A percentile compares a stretch with the other conserved stretches of the same genome.
These are phyloP conservation scores for Smittia sp. DNA, from an alignment of 2,888 invertebrate species.

Conservation along the genomic window DNA sequence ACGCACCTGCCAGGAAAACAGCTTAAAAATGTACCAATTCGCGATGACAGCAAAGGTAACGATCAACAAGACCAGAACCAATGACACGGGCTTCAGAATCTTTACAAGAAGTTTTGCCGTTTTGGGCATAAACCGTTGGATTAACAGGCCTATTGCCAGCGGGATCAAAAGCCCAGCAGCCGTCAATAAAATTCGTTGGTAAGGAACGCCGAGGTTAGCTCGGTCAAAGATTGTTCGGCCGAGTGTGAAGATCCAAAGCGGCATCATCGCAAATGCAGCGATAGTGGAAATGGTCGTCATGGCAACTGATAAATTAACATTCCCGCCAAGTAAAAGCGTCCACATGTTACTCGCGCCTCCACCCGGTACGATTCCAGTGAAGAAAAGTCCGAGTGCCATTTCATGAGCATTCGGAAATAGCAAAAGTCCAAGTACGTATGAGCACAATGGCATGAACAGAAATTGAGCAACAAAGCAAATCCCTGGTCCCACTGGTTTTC, in stretches of 20 bases:
- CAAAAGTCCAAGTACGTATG: conserved; percentile 67
- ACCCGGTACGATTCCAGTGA: conserved; percentile 84
- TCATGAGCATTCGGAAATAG: conserved; percentile 67
- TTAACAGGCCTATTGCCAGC: conserved; percentile 61
- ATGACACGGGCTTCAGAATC: conserved; percentile 80
- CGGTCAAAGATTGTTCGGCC: conserved; percentile 73
- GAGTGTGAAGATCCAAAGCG: conserved; percentile 85
- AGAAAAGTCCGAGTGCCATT: conserved; percentile 82
- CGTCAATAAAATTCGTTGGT: conserved; percentile 69
- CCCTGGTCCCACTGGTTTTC: conserved; percentile 70
- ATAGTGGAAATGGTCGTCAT: conserved; percentile 77
- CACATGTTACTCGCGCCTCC: conserved; percentile 97
- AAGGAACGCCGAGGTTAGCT: conserved; percentile 73
- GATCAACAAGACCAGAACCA: conserved; percentile 75
- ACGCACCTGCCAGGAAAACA: conserved; percentile 83
- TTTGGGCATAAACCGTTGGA: conserved; percentile 67
- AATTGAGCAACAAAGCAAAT: conserved; percentile 80
- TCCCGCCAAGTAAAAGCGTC: conserved; percentile 87
- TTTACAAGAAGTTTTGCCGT: conserved; percentile 69
- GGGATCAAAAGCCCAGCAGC: conserved; percentile 77
- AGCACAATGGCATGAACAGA: conserved; percentile 80
- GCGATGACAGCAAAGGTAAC: conserved; percentile 82
- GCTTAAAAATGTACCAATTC: conserved; percentile 83
- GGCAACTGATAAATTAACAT: conserved; percentile 87
- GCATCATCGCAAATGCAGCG: conserved; percentile 66